phyloP scores from a whole-genome alignment of 2,797 vertebrate genomes.

The Hirundo rustica region DNA sequence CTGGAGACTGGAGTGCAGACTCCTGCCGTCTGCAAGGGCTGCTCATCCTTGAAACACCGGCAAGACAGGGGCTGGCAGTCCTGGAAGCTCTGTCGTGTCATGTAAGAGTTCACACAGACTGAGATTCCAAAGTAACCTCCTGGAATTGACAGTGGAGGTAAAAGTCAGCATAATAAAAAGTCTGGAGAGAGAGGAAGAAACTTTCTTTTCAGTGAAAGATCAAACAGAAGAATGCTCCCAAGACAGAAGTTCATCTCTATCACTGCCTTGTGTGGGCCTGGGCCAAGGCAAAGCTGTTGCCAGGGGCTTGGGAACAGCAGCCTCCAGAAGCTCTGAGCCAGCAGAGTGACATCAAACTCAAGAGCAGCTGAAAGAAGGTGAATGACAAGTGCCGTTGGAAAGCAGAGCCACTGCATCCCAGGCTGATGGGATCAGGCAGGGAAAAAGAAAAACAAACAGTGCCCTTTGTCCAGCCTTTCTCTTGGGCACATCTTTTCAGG shows the following conservation, averaged over 20 bases:
- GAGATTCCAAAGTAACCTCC: neutral
- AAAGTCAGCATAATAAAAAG: neutral
- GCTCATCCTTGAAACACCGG: fast-evolving
- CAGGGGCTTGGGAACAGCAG: neutral
- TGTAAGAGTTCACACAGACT: neutral
- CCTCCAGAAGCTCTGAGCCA: neutral
- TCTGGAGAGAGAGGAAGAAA: neutral
- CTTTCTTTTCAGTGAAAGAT: neutral
- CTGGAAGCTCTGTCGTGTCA: neutral
- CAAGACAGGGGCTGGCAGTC: neutral
- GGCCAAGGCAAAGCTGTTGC: neutral
- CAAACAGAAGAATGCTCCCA: neutral
- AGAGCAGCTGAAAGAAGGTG: neutral
- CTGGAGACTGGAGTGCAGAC: neutral
- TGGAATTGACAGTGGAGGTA: neutral
- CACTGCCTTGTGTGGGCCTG: neutral
- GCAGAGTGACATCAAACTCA: neutral
- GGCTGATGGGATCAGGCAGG: neutral
- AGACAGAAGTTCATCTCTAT: neutral
- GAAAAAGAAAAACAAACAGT: neutral
- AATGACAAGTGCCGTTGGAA: neutral
- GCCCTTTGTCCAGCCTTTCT: neutral
- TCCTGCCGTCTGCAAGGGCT: neutral
- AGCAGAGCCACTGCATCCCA: neutral
- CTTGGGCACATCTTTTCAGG: neutral